These are phyloP conservation scores for Drosophila monieri DNA, from an alignment of 2,888 invertebrate species.

Conservation along the genomic window DNA sequence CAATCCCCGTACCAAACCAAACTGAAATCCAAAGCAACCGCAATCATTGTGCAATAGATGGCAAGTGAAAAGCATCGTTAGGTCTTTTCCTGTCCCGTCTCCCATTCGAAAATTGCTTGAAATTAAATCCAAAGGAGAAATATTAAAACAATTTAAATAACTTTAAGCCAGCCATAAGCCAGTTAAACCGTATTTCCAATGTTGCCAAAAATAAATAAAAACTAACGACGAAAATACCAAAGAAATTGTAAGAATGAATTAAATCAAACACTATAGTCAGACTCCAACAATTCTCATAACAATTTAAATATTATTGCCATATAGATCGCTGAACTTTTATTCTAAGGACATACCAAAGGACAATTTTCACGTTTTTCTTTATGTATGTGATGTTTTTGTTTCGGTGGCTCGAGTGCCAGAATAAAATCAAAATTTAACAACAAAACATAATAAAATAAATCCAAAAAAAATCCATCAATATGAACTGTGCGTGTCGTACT, in stretches of 20 bases:
- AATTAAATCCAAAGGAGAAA: constrained; percentile 34
- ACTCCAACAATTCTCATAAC: constrained; percentile 44
- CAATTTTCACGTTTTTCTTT: constrained; percentile 35
- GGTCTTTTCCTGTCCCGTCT: constrained; percentile 50
- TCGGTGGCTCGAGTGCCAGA: constrained; percentile 24
- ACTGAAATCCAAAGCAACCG: constrained; percentile 42
- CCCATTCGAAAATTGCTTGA: constrained; percentile 27
- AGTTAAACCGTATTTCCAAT: constrained; percentile 56
- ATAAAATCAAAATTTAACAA: constrained; percentile 45
- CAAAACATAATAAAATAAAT: constrained; percentile 29
- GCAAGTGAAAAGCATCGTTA: constrained; percentile 23
- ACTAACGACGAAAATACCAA: constrained; percentile 42
- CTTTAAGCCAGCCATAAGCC: constrained; percentile 43
- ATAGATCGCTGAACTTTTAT: constrained; percentile 20
- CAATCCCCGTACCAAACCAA: constrained; percentile 37
- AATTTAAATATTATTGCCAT: constrained; percentile 38
- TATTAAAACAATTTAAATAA: constrained; percentile 39
- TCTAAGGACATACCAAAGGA: constrained; percentile 28
- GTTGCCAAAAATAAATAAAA: constrained; percentile 65
- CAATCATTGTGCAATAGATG: constrained; percentile 71
- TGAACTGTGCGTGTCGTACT: constrained; percentile 59
- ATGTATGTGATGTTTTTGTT: constrained; percentile 31
- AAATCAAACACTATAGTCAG: constrained; percentile 48
- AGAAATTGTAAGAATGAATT: constrained; percentile 36
- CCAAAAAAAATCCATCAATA: constrained; percentile 30